Evolutionary conservation across 2,797 vertebrate genomes (phyloP).

Genomic region (Syngnathus acus): DNA sequence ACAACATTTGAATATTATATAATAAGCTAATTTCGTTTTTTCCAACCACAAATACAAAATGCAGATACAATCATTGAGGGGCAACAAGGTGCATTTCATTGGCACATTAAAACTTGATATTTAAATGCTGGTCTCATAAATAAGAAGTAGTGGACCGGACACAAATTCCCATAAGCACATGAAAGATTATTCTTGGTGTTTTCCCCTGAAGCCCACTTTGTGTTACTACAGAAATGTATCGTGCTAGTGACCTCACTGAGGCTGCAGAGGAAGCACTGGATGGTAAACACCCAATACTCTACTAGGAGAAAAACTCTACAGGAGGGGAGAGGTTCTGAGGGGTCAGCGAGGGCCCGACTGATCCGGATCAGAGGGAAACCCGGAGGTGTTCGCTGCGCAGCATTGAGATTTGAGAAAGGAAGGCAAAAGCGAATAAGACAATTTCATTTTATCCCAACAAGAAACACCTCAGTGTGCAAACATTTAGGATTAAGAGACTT

Average conservation of each 20-base stretch:
- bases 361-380: constrained; percentile 42
- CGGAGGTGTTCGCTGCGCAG: constrained; percentile 45
- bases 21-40: constrained; percentile 59
- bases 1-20: constrained; percentile 50
- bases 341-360: constrained; percentile 18
- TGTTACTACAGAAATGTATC: constrained; percentile 54
- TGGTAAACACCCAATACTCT: constrained; percentile 65
- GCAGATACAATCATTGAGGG: constrained; percentile 63
- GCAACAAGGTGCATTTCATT: constrained; percentile 66
- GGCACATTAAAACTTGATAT: constrained; percentile 58
- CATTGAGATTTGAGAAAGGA: constrained; percentile 25
- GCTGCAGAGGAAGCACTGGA: constrained; percentile 65
- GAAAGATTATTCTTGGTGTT: constrained; percentile 32
- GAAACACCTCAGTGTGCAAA: constrained; percentile 22
- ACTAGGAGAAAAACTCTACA: constrained; percentile 46
- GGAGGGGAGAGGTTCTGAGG: constrained; percentile 42
- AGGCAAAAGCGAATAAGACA: constrained; percentile 47
- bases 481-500: constrained; percentile 21
- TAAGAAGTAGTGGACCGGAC: constrained; percentile 50
- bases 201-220: constrained; percentile 53
- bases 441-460: background rate
- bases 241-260: constrained; percentile 72
- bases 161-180: constrained; percentile 36
- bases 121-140: constrained; percentile 67
- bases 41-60: constrained; percentile 49